Conservation (phyloP, 2,113 vertebrate species). For the Zosterops lateralis region DNA sequence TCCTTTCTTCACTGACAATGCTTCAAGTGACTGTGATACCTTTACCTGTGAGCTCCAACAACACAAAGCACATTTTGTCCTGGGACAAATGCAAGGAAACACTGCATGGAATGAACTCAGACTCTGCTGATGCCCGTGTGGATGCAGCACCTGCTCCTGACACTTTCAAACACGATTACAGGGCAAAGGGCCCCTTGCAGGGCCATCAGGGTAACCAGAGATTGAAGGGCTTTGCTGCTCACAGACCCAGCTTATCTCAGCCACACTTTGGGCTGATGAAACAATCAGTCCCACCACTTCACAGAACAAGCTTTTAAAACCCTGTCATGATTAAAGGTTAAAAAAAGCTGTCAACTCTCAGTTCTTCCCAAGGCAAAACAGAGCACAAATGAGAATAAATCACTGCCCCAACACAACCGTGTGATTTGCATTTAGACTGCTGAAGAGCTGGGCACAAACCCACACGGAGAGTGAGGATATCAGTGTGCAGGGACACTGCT, state of each 20-base stretch:
- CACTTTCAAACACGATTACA: not conserved
- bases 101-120: not conserved
- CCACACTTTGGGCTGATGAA: not conserved
- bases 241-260: not conserved
- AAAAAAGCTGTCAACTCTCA: not conserved
- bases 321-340: not conserved
- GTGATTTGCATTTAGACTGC: not conserved
- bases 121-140: not conserved
- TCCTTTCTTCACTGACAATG: not conserved
- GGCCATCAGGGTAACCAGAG: not conserved
- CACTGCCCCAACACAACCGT: fast-evolving
- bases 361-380: not conserved
- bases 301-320: not conserved
- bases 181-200: not conserved
- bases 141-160: not conserved
- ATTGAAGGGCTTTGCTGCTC: not conserved
- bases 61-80: not conserved
- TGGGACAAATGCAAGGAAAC: not conserved
- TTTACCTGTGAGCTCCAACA: not conserved
- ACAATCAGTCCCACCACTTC: not conserved
- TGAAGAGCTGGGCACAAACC: not conserved
- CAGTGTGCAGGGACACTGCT: fast-evolving
- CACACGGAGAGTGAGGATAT: not conserved
- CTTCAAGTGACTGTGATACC: not conserved
- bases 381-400: not conserved